These are phyloP conservation scores for Dicyrtomina minuta DNA, from an alignment of 2,888 invertebrate species.

Conservation along the genomic window DNA sequence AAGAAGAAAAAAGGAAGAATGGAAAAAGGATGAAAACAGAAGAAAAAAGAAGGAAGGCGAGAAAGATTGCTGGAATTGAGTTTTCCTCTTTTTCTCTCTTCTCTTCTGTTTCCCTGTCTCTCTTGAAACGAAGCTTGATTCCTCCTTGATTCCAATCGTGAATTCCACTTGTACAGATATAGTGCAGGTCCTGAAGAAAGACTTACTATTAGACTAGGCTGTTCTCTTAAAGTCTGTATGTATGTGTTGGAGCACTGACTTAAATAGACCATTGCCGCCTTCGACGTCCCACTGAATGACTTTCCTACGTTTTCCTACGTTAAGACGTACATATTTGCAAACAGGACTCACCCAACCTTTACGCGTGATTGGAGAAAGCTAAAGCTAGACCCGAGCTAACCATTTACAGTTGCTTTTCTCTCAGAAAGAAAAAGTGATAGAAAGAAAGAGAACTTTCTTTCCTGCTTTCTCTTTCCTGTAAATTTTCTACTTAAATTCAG, in stretches of 20 bases:
- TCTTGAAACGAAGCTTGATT: constrained; percentile 14
- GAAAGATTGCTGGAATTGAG: constrained; percentile 23
- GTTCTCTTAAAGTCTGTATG: background rate
- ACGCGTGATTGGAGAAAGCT: no score
- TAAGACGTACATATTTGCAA: no score
- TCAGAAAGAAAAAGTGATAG: background rate
- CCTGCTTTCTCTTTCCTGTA: background rate
- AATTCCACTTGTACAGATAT: constrained; percentile 1
- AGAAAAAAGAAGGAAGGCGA: constrained; percentile 8
- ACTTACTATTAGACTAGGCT: no score
- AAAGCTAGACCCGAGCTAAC: background rate
- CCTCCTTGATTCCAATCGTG: constrained; percentile 13
- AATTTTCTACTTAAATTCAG: background rate
- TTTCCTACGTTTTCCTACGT: no score
- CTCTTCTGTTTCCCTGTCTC: background rate
- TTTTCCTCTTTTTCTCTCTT: constrained; percentile 5
- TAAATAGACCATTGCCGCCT: no score
- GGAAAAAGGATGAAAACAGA: background rate
- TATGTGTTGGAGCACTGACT: no score
- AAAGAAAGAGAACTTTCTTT: background rate
- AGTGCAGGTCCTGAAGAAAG: constrained; percentile 1
- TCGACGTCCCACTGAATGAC: no score
- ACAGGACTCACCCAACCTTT: no score
- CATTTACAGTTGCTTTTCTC: background rate
- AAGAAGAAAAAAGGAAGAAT: background rate